A percentile compares a stretch with the other conserved stretches of the same genome.
Evolutionary conservation across 2,113 vertebrate species (phyloP).

Genomic region (Eonycteris spelaea): DNA sequence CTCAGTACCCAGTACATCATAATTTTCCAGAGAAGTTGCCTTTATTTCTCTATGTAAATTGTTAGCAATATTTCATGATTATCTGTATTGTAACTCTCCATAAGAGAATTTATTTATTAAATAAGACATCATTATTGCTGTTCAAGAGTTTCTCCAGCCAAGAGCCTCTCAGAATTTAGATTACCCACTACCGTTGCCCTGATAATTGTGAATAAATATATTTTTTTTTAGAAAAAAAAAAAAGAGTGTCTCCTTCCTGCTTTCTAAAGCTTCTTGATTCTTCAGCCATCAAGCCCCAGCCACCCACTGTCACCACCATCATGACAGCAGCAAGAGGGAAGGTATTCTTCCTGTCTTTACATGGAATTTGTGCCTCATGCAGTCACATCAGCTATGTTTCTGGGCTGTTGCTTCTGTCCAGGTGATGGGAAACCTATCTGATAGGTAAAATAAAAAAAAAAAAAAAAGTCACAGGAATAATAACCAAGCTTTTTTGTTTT

Average conservation of each 20-base stretch:
- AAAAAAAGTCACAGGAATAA: neutral
- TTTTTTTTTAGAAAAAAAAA: slow-evolving; percentile 25
- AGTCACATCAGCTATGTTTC: neutral
- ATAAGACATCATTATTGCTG: neutral
- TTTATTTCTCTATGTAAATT: neutral
- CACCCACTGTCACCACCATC: neutral
- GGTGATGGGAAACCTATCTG: slow-evolving; percentile 8
- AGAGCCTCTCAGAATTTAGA: neutral
- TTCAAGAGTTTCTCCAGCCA: neutral
- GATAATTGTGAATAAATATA: neutral
- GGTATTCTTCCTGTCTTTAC: neutral
- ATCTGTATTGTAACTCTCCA: neutral
- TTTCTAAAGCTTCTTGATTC: neutral
- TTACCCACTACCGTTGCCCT: neutral
- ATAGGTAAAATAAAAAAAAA: neutral
- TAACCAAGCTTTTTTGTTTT: slow-evolving; percentile 25
- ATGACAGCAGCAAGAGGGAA: neutral
- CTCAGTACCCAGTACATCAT: neutral
- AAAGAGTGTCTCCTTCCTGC: neutral
- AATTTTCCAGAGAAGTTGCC: neutral
- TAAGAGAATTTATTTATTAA: neutral
- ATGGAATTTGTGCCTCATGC: neutral
- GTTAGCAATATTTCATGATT: slow-evolving; percentile 2
- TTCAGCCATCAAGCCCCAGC: neutral
- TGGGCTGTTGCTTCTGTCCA: neutral